phyloP scores from a whole-genome alignment of 2,888 invertebrate species.

The Asteroscopus sphinx region DNA sequence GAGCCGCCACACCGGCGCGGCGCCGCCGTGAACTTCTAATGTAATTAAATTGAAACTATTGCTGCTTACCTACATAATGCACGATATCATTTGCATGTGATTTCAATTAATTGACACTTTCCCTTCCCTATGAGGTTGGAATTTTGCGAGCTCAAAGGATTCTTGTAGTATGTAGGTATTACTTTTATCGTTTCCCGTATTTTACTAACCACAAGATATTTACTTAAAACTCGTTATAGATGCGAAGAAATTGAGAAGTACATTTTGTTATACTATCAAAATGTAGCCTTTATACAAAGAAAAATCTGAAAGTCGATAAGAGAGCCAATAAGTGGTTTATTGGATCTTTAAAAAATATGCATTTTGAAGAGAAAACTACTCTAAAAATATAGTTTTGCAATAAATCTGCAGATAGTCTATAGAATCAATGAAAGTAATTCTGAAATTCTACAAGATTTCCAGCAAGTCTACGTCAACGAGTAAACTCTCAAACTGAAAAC shows the following conservation, averaged over 20 bases:
- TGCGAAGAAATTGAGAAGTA: too few relatives aligned
- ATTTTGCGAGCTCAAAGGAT: slow-evolving; percentile 22
- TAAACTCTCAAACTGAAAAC: slow-evolving; percentile 44
- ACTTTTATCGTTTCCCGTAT: slow-evolving; percentile 15
- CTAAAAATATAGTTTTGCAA: slow-evolving; percentile 2
- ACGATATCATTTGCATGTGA: slow-evolving; percentile 29
- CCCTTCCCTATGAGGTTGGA: slow-evolving; percentile 1
- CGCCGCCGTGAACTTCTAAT: slow-evolving; percentile 41
- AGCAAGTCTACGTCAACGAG: slow-evolving; percentile 50
- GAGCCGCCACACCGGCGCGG: slow-evolving; percentile 31
- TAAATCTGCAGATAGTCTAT: slow-evolving; percentile 31
- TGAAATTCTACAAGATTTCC: slow-evolving; percentile 41
- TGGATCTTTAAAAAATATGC: too few relatives aligned
- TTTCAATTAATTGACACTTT: slow-evolving; percentile 33
- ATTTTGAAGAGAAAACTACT: not conserved
- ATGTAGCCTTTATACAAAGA: too few relatives aligned
- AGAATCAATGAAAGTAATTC: slow-evolving; percentile 46
- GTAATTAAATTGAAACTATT: slow-evolving; percentile 48
- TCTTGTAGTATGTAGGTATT: slow-evolving; percentile 13
- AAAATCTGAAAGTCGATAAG: too few relatives aligned
- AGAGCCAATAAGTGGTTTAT: not conserved
- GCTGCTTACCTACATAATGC: slow-evolving; percentile 14
- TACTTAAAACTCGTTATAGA: too few relatives aligned
- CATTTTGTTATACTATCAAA: too few relatives aligned
- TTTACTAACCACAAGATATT: not conserved